phyloP scores from a whole-genome alignment of 2,797 vertebrate genomes.

The Alca torda region DNA sequence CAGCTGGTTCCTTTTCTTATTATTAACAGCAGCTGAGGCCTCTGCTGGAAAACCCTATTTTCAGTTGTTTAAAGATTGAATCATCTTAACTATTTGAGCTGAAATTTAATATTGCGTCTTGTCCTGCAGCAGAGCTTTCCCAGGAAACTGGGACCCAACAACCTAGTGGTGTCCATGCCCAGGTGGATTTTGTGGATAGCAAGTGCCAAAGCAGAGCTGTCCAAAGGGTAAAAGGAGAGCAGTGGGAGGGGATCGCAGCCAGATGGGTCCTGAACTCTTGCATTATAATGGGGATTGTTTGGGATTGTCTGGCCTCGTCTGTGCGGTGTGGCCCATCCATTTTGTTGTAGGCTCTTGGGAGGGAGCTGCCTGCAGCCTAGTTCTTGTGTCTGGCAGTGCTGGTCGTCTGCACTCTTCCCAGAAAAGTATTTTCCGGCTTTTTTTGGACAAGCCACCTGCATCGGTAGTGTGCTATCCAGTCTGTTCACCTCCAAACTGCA shows the following conservation, averaged over 20 bases:
- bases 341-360: not conserved
- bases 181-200: not conserved
- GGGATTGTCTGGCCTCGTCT: not conserved
- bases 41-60: not conserved
- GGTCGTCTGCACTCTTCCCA: not conserved
- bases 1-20: not conserved
- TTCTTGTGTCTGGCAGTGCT: not conserved
- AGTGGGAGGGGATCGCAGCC: not conserved
- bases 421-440: not conserved
- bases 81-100: not conserved
- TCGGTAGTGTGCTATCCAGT: not conserved
- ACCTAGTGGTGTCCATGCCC: not conserved
- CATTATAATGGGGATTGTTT: not conserved
- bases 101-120: not conserved
- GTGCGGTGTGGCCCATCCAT: not conserved
- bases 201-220: not conserved
- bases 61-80: not conserved
- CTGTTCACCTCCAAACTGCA: not conserved
- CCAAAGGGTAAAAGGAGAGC: not conserved
- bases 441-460: not conserved
- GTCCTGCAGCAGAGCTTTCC: not conserved
- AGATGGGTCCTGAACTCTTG: not conserved
- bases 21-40: not conserved
- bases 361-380: not conserved
- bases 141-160: not conserved